A percentile compares a stretch with the other conserved stretches of the same genome.
Evolutionary conservation across 2,888 invertebrate genomes (phyloP).

Genomic region (Lapara coniferarum): DNA sequence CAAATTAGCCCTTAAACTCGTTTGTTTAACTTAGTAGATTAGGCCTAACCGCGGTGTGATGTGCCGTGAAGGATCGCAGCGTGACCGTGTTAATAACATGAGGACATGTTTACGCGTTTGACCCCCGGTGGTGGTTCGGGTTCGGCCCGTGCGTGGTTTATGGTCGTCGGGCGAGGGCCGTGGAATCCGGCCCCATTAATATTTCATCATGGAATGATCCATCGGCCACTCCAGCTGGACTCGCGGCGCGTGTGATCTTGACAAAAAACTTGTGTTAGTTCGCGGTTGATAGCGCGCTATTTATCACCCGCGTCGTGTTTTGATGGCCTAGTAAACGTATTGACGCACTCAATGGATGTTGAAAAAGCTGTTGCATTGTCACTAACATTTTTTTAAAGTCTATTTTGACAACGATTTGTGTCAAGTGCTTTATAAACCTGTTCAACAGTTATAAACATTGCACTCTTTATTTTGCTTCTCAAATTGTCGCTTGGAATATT

Average conservation of each 20-base stretch:
- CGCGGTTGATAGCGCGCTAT: conserved; percentile 2
- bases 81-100: not conserved
- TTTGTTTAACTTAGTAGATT: too few relatives aligned
- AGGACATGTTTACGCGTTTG: conserved; percentile 8
- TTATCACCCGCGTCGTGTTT: conserved; percentile 19
- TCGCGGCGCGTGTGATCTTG: conserved; percentile 21
- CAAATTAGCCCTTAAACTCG: too few relatives aligned
- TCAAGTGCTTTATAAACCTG: not conserved
- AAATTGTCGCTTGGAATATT: too few relatives aligned
- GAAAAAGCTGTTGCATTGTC: not conserved
- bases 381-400: not conserved
- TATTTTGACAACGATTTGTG: not conserved
- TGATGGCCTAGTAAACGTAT: conserved; percentile 14
- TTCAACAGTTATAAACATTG: not conserved
- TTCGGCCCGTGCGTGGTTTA: conserved; percentile 33
- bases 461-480: not conserved
- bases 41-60: too few relatives aligned
- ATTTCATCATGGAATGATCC: conserved; percentile 68
- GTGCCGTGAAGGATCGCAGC: not conserved
- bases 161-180: conserved; percentile 31
- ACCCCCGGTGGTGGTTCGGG: not conserved
- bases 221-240: conserved; percentile 21
- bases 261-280: conserved; percentile 8
- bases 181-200: conserved; percentile 64
- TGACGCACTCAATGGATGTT: conserved; percentile 4